Conservation (phyloP, 2,113 vertebrate species). For the Laticauda colubrina region DNA sequence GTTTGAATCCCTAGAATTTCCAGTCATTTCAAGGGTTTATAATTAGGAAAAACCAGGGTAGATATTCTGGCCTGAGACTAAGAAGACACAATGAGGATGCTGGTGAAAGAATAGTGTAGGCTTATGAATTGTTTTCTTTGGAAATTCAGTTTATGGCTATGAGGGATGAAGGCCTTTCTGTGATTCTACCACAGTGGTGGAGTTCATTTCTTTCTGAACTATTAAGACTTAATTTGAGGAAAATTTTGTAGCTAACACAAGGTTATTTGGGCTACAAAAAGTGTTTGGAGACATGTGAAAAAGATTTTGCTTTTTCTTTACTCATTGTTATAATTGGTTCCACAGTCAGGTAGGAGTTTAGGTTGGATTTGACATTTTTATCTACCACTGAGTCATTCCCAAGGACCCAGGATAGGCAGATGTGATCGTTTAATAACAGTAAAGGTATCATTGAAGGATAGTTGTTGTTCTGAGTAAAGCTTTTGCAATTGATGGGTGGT, state of each 20-base stretch:
- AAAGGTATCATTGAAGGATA: background rate
- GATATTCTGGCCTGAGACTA: background rate
- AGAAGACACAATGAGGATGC: background rate
- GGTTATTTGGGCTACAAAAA: background rate
- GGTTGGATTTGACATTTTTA: background rate
- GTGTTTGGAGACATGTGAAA: background rate
- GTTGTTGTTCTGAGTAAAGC: background rate
- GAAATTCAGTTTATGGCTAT: background rate
- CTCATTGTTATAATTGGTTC: background rate
- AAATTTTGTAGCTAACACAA: background rate
- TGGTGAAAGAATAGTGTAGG: background rate
- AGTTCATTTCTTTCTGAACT: background rate
- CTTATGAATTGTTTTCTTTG: background rate
- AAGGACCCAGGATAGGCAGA: background rate
- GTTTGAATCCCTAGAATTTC: background rate
- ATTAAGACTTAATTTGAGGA: too few relatives aligned
- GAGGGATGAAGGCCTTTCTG: background rate
- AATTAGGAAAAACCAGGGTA: background rate
- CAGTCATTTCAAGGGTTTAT: background rate
- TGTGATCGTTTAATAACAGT: background rate
- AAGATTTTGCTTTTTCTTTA: background rate
- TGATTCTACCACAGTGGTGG: background rate
- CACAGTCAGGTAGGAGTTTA: background rate
- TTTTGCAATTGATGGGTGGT: background rate
- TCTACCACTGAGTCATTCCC: background rate